phyloP scores from a whole-genome alignment of 2,113 vertebrate genomes.

The Catharus minimus region DNA sequence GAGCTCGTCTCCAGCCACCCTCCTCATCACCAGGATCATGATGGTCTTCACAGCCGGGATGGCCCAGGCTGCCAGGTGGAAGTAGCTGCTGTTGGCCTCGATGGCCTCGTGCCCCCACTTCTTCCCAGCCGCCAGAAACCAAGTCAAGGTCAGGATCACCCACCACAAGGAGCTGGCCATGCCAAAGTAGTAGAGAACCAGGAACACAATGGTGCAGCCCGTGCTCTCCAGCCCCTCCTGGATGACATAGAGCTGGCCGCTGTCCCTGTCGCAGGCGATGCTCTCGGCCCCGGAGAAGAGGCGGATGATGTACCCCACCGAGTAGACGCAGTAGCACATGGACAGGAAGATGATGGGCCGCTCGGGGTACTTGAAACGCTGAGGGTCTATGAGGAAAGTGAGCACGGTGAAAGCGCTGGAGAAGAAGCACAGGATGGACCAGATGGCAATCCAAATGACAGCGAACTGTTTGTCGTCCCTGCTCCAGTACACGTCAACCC shows the following conservation, averaged over 20 bases:
- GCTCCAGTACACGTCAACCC: constrained; percentile 97
- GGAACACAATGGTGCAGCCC: constrained; percentile 95
- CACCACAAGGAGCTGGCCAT: constrained; percentile 99
- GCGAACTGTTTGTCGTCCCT: constrained; percentile 92
- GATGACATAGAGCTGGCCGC: constrained; percentile 93
- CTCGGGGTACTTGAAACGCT: constrained; percentile 95
- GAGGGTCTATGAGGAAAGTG: constrained; percentile 93
- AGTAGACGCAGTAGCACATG: constrained; percentile 98
- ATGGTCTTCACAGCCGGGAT: constrained; percentile 95
- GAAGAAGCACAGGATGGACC: constrained; percentile 94
- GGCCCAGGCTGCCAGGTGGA: constrained; percentile 95
- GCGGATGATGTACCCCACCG: constrained; percentile 92
- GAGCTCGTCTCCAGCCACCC: constrained; percentile 95
- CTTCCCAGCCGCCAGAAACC: constrained; percentile 95
- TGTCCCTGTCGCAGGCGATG: constrained; percentile 93
- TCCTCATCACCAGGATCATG: constrained; percentile 92
- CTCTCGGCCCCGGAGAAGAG: constrained; percentile 92
- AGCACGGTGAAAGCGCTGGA: constrained; percentile 97
- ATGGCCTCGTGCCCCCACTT: constrained; percentile 99
- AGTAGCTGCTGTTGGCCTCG: constrained; percentile 97
- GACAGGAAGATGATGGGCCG: constrained; percentile 97
- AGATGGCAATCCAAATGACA: constrained; percentile 91
- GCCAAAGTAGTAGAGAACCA: constrained; percentile 96
- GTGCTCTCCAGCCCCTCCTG: constrained; percentile 98
- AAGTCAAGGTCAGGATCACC: constrained; percentile 94